phyloP scores from a whole-genome alignment of 2,888 invertebrate genomes.

The Rhyacophila evoluta region DNA sequence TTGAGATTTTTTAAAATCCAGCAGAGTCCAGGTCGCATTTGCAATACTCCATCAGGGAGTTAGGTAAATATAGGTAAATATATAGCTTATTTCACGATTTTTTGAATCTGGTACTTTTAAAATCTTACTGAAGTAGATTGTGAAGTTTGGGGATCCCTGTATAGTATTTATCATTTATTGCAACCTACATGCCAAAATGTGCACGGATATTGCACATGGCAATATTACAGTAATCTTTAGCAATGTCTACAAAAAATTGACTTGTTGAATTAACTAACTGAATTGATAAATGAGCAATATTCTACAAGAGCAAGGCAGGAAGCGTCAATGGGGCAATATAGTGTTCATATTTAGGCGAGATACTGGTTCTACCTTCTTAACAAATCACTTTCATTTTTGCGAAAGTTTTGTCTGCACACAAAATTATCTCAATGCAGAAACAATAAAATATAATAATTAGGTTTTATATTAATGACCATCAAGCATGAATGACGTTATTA shows the following conservation, averaged over 20 bases:
- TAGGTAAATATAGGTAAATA: no score
- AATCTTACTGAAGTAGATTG: no score
- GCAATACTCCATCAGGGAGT: no score
- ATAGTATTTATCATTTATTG: not conserved
- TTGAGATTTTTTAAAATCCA: no score
- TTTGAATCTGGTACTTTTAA: no score
- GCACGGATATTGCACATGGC: not conserved
- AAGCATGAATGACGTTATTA: not conserved
- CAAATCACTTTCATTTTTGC: conserved; percentile 17
- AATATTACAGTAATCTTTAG: not conserved
- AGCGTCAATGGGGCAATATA: not conserved
- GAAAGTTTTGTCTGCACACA: not conserved
- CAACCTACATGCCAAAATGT: not conserved
- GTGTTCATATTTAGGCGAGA: not conserved
- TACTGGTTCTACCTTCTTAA: conserved; percentile 2
- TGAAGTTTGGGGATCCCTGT: no score
- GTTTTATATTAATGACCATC: not conserved
- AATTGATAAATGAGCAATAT: not conserved
- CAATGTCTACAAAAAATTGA: not conserved
- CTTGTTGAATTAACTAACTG: conserved; percentile 12
- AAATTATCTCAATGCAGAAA: not conserved
- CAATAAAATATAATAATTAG: conserved; percentile 15
- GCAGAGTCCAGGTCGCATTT: no score
- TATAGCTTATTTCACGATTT: no score
- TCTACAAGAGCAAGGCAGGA: not conserved